Percentiles rank a stretch among this genome's conserved stretches.
phyloP scores from a whole-genome alignment of 2,797 vertebrate species.

The Acipenser transmontanus region DNA sequence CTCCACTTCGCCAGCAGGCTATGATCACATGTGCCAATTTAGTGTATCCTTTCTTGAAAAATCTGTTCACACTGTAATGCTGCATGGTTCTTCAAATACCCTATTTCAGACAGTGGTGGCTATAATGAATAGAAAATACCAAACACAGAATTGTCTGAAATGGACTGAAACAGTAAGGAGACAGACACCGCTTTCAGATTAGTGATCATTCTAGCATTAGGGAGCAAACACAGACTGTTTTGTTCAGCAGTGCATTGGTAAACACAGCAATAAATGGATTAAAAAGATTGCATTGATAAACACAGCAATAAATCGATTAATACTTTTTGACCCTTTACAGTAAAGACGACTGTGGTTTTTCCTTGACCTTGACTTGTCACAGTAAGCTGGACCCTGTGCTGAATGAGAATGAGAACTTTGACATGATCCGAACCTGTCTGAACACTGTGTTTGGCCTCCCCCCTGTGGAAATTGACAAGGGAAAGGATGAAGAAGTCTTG shows the following conservation, averaged over 20 bases:
- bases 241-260: too few species aligned
- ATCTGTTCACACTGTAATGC: neutral
- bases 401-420: conserved; percentile 62
- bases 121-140: neutral
- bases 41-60: conserved; percentile 75
- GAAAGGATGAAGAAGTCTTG: conserved; percentile 50
- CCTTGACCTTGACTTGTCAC: conserved; percentile 8
- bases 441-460: conserved; percentile 64
- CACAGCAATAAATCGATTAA: too few species aligned
- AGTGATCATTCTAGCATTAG: too few species aligned
- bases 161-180: too few species aligned
- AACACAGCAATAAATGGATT: too few species aligned
- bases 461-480: conserved; percentile 47
- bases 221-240: too few species aligned
- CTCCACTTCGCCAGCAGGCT: conserved; percentile 72
- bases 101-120: neutral
- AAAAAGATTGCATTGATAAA: too few species aligned
- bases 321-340: too few species aligned
- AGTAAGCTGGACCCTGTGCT: conserved; percentile 74
- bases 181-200: too few species aligned
- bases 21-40: conserved; percentile 76
- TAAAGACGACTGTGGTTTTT: neutral
- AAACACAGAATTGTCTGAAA: neutral
- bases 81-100: too few species aligned
- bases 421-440: conserved; percentile 71